phyloP scores from a whole-genome alignment of 2,797 vertebrate genomes.

The Otolemur crassicaudatus region DNA sequence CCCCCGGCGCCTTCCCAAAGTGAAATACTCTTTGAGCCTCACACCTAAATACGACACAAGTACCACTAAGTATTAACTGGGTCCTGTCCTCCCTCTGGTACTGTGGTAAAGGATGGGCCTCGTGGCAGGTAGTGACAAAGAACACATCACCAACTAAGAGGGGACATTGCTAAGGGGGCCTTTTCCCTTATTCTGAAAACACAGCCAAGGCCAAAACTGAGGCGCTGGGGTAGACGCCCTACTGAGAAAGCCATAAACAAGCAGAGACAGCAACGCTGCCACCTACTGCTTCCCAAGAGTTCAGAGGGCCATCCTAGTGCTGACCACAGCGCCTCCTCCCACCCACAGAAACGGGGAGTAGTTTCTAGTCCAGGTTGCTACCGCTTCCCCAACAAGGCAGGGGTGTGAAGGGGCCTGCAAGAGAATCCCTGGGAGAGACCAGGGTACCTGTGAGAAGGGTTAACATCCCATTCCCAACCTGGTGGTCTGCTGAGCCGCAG shows the following conservation, averaged over 20 bases:
- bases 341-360: background rate
- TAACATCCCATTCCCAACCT: background rate
- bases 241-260: background rate
- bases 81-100: background rate
- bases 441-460: background rate
- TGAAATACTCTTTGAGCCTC: background rate
- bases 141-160: background rate
- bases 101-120: background rate
- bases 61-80: background rate
- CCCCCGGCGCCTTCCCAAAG: background rate
- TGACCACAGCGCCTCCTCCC: background rate
- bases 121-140: background rate
- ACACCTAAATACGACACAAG: background rate
- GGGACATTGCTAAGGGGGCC: background rate
- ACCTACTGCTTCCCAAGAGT: background rate
- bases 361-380: background rate
- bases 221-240: background rate
- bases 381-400: background rate
- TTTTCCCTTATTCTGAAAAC: background rate
- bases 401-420: background rate
- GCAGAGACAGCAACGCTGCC: background rate
- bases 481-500: background rate
- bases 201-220: background rate
- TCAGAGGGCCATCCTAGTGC: background rate
- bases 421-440: background rate